Base-by-base conservation (phyloP, 2,113 vertebrate genomes). In the Gnathonemus echidnorhynchus region DNA sequence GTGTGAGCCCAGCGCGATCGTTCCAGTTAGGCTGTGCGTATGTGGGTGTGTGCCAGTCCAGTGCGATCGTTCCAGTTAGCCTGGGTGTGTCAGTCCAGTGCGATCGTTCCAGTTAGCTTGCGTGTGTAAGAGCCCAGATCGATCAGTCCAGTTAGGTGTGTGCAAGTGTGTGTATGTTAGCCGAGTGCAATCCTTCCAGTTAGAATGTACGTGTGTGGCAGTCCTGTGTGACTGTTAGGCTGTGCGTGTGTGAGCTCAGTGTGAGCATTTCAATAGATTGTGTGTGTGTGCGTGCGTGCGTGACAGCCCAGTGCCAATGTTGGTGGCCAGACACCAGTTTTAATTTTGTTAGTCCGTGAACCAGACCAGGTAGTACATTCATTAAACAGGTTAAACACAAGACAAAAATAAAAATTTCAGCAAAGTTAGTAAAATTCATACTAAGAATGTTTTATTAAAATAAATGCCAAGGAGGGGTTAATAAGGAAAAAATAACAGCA, bases 361-460 rank as follows among this genome's bases (percentile, higher is more conserved):
- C 95, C 96, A 96, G 96, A 96, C 95, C 94, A 93, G 93, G 94
- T 94, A 94, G 95, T 96, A 95, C 95, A 96, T 95, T 96, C 95
- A 96, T 94, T 95, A 95, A 94, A 95, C 93, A 94, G 96, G 96
- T 96, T 96, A 96, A 92, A 95, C 95, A 96, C 95, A 96, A 96
- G 95, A 96, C 95, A 95, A 91, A 89, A 92, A 93, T 90, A 93
- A 92, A 93, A 96, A 96, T 94, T 95, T 96, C 96, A 96, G 96
- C 96, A 95, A 93, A 96, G 96, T 97, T 97, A 97, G 96, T 97
- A 96, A 96, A 96, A 96, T 96, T 96, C 95, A 95, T 96, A 96
- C 96, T 97, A 96, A 96, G 96, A 97, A 97, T 96, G 96, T 96
- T 97, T 96, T 96, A 96, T 97, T 96, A 96, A 97, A 97, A 96